A percentile compares a stretch with the other conserved stretches of the same genome.
Conservation (phyloP, 2,797 vertebrate genomes). For the Sebastes wilsoni region DNA sequence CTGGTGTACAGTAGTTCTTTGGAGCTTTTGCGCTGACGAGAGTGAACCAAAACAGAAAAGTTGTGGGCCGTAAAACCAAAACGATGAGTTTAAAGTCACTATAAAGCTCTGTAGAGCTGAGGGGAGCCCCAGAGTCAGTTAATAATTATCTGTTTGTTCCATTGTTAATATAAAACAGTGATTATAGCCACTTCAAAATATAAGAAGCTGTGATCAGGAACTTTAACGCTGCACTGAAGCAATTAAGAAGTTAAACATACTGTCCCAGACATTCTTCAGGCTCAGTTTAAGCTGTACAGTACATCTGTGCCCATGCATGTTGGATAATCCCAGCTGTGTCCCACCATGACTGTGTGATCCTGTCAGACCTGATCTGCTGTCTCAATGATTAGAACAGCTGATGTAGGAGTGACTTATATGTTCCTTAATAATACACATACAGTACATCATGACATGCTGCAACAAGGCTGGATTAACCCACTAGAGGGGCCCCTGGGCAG, state of each 20-base stretch:
- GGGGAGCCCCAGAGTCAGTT: too few species aligned
- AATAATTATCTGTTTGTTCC: too few species aligned
- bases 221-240: background rate
- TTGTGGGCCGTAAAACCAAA: too few species aligned
- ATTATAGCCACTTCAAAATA: background rate
- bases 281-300: conserved; percentile 11
- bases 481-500: background rate
- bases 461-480: background rate
- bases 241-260: background rate
- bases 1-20: too few species aligned
- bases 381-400: conserved; percentile 35
- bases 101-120: background rate
- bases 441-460: background rate
- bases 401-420: background rate
- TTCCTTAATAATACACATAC: background rate
- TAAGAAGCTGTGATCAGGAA: background rate
- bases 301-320: conserved; percentile 9
- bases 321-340: conserved; percentile 50
- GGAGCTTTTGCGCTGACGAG: too few species aligned
- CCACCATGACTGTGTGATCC: conserved; percentile 24
- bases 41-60: too few species aligned
- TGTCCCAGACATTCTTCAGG: background rate
- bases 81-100: background rate
- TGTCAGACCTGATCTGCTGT: conserved; percentile 11
- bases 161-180: background rate